Evolutionary conservation across 2,797 vertebrate genomes (phyloP), one percentile per base, ranked within the genome.

Genomic region (Anableps anableps): DNA sequence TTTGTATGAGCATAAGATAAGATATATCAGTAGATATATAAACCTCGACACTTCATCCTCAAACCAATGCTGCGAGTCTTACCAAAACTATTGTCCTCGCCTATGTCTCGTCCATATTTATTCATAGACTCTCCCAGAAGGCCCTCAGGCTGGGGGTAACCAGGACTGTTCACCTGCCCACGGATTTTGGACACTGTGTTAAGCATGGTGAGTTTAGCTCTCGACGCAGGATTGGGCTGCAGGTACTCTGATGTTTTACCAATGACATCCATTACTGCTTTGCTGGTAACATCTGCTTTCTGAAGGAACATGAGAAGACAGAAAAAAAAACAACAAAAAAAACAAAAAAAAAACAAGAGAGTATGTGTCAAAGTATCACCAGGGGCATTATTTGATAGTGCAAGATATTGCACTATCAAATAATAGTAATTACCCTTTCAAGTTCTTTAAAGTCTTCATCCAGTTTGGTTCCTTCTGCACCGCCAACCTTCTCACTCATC

Each of bases 401-500:
- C 26, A 13, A 36, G 29, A 14, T 26, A 23, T 55, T 72, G 11
- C 64, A 78, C n/a, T n/a, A n/a, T n/a, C n/a, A n/a, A n/a, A n/a
- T n/a, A n/a, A n/a, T n/a, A n/a, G 68, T 13, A 31, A 90, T 92
- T 94, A 99, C 98, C 96, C 96, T 97, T 90, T 99, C 98, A 88
- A 99, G 97, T 51, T 99, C 98, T 88, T 95, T 98, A 93, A 99
- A 99, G 92, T 99, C 98, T 91, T 99, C 97, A 9, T 99, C 97
- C 0, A 99, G 94, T 92, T 99, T 99, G 88, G 98, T 99, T 91
- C 98, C 98, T 88, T 99, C 98, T 0, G 98, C 98, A 26, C 97
- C 98, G 74, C 98, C 98, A 0, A 99, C 98, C 87, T 98, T 99
- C 94, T 99, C 98, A 16, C 98, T 99, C 93, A 99, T 96, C 96